Conservation (phyloP, 1,140 invertebrate species). For the Ruditapes philippinarum region DNA sequence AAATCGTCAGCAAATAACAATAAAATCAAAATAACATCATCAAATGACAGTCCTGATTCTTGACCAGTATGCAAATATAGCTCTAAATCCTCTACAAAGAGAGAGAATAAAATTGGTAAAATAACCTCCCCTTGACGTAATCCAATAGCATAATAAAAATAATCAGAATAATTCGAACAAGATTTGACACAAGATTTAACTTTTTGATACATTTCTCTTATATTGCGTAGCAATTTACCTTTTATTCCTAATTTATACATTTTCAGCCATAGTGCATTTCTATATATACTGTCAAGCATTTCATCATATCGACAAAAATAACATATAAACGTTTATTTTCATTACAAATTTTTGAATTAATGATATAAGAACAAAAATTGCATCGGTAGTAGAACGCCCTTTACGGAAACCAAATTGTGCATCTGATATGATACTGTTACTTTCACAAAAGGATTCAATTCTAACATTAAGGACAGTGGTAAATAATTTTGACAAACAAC, state of each 20-base stretch:
- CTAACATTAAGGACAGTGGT: constrained; percentile 60
- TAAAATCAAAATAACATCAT: constrained; percentile 53
- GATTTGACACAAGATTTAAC: constrained; percentile 55
- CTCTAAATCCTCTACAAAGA: constrained; percentile 20
- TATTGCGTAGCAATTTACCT: constrained; percentile 27
- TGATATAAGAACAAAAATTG: constrained; percentile 60
- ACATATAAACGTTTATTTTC: constrained; percentile 44
- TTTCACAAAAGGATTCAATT: constrained; percentile 30
- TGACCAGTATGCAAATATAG: not conserved
- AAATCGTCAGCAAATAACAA: constrained; percentile 54
- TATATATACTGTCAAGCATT: constrained; percentile 46
- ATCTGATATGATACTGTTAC: constrained; percentile 45
- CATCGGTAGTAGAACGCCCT: constrained; percentile 55
- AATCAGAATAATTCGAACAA: constrained; percentile 36
- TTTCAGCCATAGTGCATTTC: constrained; percentile 50
- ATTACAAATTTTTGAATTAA: constrained; percentile 54
- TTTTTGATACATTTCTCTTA: constrained; percentile 47
- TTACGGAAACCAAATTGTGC: constrained; percentile 63
- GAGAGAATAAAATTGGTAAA: constrained; percentile 5
- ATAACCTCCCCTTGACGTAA: constrained; percentile 47
- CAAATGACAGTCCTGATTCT: constrained; percentile 28
- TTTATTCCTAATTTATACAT: constrained; percentile 43
- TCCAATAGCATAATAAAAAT: constrained; percentile 41
- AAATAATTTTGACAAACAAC: constrained; percentile 62
- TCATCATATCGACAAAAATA: constrained; percentile 4